Evolutionary conservation across 2,888 invertebrate genomes (phyloP), one percentile per base, ranked within the genome.

Genomic region (Acleris emargana): DNA sequence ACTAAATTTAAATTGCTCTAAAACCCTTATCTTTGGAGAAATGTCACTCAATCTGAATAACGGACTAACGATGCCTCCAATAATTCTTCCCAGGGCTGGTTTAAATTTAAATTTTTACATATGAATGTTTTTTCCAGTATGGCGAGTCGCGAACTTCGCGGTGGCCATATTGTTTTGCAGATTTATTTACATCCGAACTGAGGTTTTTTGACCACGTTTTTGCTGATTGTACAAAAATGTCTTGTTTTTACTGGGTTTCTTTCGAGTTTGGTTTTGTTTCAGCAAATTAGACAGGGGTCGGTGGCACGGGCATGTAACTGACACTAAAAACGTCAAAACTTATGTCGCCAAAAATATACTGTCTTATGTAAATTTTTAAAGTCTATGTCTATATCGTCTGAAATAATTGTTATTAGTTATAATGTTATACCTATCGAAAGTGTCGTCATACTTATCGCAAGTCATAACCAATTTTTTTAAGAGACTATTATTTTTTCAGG

Each of bases 151-250:
- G 69, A 17, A 73, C 86, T 76, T 69, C 82, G 82, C 77, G 91
- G 91, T 88, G 82, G 91, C 80, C 89, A 84, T 84, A 86, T 81
- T 82, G 87, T 82, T 80, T 76, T 73, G 75, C 79, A 79, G 84
- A 85, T 86, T 86, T 87, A 89, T 90, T 89, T 88, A 83, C 88
- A 89, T 89, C 80, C 77, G 77, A 82, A 81, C 78, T 79, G 76
- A 71, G 70, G 75, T 80, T 88, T 88, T 91, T 90, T 84, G 76
- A 74, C 73, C 73, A 72, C 66, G 77, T 87, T 88, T 89, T 89
- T 88, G 80, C 78, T 80, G 83, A 87, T 85, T 84, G 81, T 74
- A 77, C 78, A 83, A 88, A 90, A 87, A 81, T 77, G 72, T 69
- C 69, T 73, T 78, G 80, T 86, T 84, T 86, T 88, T 86, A 80